Percentiles rank a stretch among this genome's conserved stretches.
Evolutionary conservation across 92 coral and sea anemone species (phyloP).

Genomic region (Anthopleura xanthogrammica): DNA sequence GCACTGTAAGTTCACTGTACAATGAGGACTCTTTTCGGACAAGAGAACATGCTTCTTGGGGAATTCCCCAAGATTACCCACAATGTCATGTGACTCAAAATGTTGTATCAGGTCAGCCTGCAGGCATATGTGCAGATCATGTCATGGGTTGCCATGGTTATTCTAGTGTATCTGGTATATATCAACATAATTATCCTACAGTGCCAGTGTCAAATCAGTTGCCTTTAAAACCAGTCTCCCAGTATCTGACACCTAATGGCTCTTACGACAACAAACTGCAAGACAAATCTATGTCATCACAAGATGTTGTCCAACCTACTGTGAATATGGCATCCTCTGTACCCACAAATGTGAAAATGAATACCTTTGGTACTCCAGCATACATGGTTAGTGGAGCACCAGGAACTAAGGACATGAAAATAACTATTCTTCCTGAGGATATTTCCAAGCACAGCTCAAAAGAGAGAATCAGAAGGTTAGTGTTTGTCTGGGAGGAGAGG

Average conservation of each 20-base stretch:
- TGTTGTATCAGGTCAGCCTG: conserved; percentile 6
- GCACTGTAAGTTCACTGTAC: background rate
- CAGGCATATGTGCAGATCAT: background rate
- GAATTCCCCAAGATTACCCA: background rate
- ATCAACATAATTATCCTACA: conserved; percentile 7
- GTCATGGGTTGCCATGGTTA: background rate
- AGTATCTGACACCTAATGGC: background rate
- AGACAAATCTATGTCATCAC: background rate
- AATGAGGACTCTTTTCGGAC: conserved; percentile 1
- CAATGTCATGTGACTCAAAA: background rate
- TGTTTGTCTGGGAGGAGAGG: background rate
- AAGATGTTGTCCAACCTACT: background rate
- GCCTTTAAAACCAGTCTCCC: background rate
- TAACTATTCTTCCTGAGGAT: conserved; percentile 74
- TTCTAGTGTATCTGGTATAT: background rate
- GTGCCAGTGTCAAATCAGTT: background rate
- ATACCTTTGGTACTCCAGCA: conserved; percentile 65
- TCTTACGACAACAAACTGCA: background rate
- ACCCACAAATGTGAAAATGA: conserved; percentile 17
- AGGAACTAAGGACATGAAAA: conserved; percentile 87
- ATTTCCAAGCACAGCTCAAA: conserved; percentile 89
- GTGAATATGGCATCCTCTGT: conserved; percentile 10
- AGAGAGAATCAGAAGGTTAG: conserved; percentile 79
- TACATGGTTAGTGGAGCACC: conserved; percentile 91
- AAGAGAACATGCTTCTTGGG: conserved; percentile 7